Conservation (phyloP, 2,113 vertebrate genomes). For the Morone saxatilis region DNA sequence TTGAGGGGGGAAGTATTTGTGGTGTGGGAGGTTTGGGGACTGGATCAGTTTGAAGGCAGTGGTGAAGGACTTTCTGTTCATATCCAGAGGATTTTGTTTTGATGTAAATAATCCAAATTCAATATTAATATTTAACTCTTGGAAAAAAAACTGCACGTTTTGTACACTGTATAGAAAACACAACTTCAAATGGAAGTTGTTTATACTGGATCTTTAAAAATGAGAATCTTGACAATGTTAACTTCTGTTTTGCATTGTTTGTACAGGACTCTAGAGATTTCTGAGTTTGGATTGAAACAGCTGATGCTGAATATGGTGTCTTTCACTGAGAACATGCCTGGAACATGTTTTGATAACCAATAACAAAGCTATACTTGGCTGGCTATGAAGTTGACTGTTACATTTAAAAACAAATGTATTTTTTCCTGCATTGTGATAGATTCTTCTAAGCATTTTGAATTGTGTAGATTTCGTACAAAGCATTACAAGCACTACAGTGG, state of each 20-base stretch:
- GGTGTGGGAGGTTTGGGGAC: constrained; percentile 44
- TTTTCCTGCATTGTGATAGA: constrained; percentile 67
- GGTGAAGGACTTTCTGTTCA: constrained; percentile 75
- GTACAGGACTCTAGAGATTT: constrained; percentile 74
- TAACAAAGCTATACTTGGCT: constrained; percentile 81
- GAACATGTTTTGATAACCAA: constrained; percentile 79
- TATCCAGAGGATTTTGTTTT: constrained; percentile 73
- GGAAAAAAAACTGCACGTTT: constrained; percentile 81
- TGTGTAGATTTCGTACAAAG: constrained; percentile 73
- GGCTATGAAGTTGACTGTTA: constrained; percentile 85
- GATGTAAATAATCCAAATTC: constrained; percentile 80
- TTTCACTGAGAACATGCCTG: constrained; percentile 76
- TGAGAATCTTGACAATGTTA: constrained; percentile 61
- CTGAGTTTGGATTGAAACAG: constrained; percentile 63
- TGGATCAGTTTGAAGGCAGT: constrained; percentile 58
- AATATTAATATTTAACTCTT: constrained; percentile 82
- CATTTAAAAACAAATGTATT: constrained; percentile 62
- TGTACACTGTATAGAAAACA: constrained; percentile 83
- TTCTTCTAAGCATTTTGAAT: constrained; percentile 72
- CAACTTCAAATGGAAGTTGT: constrained; percentile 73
- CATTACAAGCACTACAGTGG: constrained; percentile 77
- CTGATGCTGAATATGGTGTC: constrained; percentile 65
- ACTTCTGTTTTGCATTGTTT: constrained; percentile 75
- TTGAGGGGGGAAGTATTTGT: constrained; percentile 32
- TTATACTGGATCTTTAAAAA: constrained; percentile 82